Evolutionary conservation across 2,797 vertebrate genomes (phyloP).

Genomic region (Florisuga fusca): DNA sequence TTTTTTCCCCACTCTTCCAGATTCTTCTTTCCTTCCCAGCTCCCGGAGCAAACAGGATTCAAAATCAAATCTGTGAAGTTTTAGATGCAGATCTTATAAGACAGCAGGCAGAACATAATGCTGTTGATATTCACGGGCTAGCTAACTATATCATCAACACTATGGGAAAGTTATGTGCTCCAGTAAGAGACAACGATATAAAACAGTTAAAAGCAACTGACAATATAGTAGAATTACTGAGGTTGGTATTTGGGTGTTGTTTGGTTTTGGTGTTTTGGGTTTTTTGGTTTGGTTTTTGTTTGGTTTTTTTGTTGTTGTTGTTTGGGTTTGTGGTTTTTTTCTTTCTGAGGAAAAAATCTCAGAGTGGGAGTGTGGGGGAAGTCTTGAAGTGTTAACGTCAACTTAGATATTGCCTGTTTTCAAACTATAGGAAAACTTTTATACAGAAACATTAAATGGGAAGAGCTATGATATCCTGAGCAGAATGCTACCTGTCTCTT

Average conservation of each 20-base stretch:
- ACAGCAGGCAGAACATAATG: constrained; percentile 91
- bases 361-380: background rate
- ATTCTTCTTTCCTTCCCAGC: constrained; percentile 91
- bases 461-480: background rate
- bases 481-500: background rate
- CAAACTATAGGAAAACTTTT: background rate
- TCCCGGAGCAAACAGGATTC: constrained; percentile 90
- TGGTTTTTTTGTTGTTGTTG: no score
- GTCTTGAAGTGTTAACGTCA: background rate
- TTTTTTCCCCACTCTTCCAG: constrained; percentile 54
- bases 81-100: constrained; percentile 91
- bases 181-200: constrained; percentile 87
- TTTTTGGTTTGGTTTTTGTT: no score
- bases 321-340: no score
- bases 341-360: background rate
- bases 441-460: background rate
- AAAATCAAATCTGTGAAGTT: constrained; percentile 92
- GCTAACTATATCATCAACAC: constrained; percentile 89
- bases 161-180: constrained; percentile 94
- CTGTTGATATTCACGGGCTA: constrained; percentile 90
- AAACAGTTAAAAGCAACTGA: constrained; percentile 86
- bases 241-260: constrained; percentile 71
- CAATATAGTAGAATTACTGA: constrained; percentile 85
- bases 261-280: no score
- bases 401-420: background rate